Evolutionary conservation across 2,888 invertebrate species (phyloP).

Genomic region (Drosophila basisetae): DNA sequence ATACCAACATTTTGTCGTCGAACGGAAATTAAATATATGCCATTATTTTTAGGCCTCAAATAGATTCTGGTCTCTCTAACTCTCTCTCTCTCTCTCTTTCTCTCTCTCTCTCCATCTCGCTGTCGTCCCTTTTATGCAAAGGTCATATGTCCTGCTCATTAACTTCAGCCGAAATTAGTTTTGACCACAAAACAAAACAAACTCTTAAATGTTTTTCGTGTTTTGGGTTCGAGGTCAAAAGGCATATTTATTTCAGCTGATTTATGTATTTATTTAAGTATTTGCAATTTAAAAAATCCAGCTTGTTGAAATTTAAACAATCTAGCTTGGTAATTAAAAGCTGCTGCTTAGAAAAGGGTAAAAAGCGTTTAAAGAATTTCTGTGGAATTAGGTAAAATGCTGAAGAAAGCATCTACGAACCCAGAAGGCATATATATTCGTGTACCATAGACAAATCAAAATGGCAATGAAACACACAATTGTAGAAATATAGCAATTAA

Average conservation of each 20-base stretch:
- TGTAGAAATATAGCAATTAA: background rate
- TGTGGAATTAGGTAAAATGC: background rate
- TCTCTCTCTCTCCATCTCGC: too few relatives aligned
- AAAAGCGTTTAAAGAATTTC: background rate
- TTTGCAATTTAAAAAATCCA: background rate
- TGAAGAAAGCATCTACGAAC: background rate
- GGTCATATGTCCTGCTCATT: constrained; percentile 53
- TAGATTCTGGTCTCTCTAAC: background rate
- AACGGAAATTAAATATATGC: constrained; percentile 74
- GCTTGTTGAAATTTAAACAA: background rate
- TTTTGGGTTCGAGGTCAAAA: constrained; percentile 18
- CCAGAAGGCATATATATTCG: background rate
- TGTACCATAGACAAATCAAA: background rate
- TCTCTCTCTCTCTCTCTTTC: background rate
- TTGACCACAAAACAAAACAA: background rate
- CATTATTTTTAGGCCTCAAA: constrained; percentile 38
- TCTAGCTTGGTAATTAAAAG: background rate
- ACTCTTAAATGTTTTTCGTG: constrained; percentile 14
- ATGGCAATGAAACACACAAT: background rate
- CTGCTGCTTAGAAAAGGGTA: background rate
- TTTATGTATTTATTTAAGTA: background rate
- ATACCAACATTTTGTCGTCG: constrained; percentile 16
- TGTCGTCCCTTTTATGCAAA: constrained; percentile 1
- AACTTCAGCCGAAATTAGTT: constrained; percentile 46
- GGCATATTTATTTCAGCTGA: background rate